phyloP scores from a whole-genome alignment of 1,140 invertebrate species.

The Zaprionus kolodkinae region DNA sequence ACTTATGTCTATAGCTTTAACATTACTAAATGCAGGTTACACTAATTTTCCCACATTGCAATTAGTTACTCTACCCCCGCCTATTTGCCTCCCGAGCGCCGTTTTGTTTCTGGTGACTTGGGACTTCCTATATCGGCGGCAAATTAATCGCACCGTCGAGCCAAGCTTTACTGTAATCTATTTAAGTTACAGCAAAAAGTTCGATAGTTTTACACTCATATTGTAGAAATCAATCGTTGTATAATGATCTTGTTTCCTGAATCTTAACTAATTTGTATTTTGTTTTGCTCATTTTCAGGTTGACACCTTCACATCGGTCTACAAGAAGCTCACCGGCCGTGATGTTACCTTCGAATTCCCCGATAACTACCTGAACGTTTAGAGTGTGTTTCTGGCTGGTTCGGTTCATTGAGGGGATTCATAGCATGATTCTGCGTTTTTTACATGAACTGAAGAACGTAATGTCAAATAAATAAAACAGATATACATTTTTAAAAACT shows the following conservation, averaged over 20 bases:
- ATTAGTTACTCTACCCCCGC: constrained; percentile 30
- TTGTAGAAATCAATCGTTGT: background rate
- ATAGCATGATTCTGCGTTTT: constrained; percentile 61
- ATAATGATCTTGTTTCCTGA: background rate
- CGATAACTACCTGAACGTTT: constrained; percentile 96
- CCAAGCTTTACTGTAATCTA: constrained; percentile 26
- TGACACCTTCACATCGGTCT: constrained; percentile 98
- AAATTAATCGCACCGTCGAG: constrained; percentile 57
- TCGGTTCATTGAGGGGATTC: constrained; percentile 57
- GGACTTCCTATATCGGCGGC: constrained; percentile 78
- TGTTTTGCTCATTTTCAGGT: constrained; percentile 88
- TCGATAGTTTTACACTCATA: constrained; percentile 39
- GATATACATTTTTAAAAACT: constrained; percentile 72
- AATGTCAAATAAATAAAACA: constrained; percentile 74
- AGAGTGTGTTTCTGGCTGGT: constrained; percentile 65
- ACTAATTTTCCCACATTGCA: constrained; percentile 4
- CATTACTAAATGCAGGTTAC: constrained; percentile 53
- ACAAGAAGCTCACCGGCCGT: constrained; percentile 99
- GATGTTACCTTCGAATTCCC: constrained; percentile 99
- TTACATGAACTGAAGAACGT: constrained; percentile 69
- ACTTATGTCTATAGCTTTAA: constrained; percentile 6
- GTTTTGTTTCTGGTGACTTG: constrained; percentile 55
- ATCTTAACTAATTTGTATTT: background rate
- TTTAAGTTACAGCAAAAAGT: constrained; percentile 30
- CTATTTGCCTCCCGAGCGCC: constrained; percentile 76